Percentiles rank a stretch among this genome's conserved stretches.
phyloP scores from a whole-genome alignment of 2,113 vertebrate species.

The Lepidothrix coronata region DNA sequence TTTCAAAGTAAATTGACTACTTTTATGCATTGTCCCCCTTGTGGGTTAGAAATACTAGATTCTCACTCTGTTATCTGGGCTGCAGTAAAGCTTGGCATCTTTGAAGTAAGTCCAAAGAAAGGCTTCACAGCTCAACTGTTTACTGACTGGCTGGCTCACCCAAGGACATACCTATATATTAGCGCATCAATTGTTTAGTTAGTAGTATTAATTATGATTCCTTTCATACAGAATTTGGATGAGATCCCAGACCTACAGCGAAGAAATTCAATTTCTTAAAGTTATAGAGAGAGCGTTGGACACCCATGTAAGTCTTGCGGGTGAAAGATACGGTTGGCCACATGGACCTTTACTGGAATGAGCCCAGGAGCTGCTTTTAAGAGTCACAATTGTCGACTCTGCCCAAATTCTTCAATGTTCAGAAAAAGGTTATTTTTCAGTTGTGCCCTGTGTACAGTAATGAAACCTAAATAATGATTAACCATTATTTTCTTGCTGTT shows the following conservation, averaged over 20 bases:
- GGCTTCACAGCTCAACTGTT: background rate
- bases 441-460: background rate
- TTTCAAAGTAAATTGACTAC: background rate
- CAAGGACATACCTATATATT: too few relatives aligned
- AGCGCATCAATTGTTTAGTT: background rate
- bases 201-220: background rate
- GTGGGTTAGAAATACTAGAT: background rate
- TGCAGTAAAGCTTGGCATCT: background rate
- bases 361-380: background rate
- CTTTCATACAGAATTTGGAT: background rate
- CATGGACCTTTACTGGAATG: background rate
- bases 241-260: background rate
- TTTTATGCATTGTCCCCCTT: background rate
- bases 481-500: background rate
- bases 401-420: background rate
- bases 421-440: background rate
- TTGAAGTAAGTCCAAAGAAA: background rate
- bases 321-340: background rate
- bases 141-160: background rate
- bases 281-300: background rate
- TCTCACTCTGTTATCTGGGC: background rate
- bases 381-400: background rate
- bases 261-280: background rate
- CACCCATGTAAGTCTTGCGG: background rate
- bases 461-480: background rate